A percentile compares a stretch with the other conserved stretches of the same genome.
These are phyloP conservation scores for Dendrolimus punctatus DNA, from an alignment of 1,140 invertebrate genomes.

Conservation along the genomic window DNA sequence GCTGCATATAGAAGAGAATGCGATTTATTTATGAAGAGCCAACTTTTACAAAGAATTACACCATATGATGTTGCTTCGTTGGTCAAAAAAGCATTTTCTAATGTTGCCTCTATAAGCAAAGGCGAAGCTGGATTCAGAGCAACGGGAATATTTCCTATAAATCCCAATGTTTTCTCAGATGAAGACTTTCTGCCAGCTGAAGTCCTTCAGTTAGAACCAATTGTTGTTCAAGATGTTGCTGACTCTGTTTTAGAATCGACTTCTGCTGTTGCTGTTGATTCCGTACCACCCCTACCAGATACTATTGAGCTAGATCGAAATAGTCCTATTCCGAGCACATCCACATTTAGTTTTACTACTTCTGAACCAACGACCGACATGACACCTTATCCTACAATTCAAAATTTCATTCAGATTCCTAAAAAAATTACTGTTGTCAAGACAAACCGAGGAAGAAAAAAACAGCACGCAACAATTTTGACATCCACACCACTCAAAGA, in stretches of 20 bases:
- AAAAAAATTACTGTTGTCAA: slow-evolving; percentile 19
- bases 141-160: slow-evolving; percentile 27
- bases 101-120: slow-evolving; percentile 28
- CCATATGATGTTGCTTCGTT: slow-evolving; percentile 32
- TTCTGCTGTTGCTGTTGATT: slow-evolving; percentile 12
- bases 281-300: not conserved
- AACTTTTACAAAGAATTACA: slow-evolving; percentile 25
- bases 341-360: slow-evolving; percentile 17
- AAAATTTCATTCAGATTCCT: slow-evolving; percentile 25
- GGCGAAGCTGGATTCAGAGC: slow-evolving; percentile 19
- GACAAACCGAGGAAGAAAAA: slow-evolving; percentile 23
- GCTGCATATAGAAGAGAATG: too few relatives aligned
- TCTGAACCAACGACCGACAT: slow-evolving; percentile 13
- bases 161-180: slow-evolving; percentile 22
- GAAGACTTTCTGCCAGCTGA: slow-evolving; percentile 26
- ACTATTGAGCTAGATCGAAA: too few relatives aligned
- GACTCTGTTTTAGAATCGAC: slow-evolving; percentile 12
- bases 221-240: slow-evolving; percentile 10
- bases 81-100: slow-evolving; percentile 30
- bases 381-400: slow-evolving; percentile 9
- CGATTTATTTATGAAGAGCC: slow-evolving; percentile 23
- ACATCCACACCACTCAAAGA: slow-evolving; percentile 31
- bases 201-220: slow-evolving; percentile 16
- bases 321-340: slow-evolving; percentile 18
- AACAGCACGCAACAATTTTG: slow-evolving; percentile 27